Evolutionary conservation across 2,113 vertebrate genomes (phyloP), one percentile per base, ranked within the genome.

Genomic region (Asarcornis scutulata): DNA sequence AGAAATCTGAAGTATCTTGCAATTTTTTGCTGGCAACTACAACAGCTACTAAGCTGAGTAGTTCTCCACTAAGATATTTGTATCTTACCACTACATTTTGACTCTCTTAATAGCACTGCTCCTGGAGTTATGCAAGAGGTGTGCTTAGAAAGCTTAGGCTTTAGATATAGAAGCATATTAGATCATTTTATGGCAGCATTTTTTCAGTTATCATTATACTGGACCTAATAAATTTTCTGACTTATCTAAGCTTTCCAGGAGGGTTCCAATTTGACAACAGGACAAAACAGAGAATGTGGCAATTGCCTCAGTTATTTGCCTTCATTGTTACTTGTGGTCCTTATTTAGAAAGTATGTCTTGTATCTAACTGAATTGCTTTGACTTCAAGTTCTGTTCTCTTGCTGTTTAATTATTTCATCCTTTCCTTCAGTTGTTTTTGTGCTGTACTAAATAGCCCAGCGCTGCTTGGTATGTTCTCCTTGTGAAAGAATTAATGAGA

Each of bases 401-500:
- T 66, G 14, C 32, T 77, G 31, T 76, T 88, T 55, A 73, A 62
- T 83, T 88, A 86, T 74, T 86, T 50, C 16, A 69, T 74, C n/a
- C 63, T 62, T 90, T 50, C 55, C 12, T 62, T 77, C 31, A 58
- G 32, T 13, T 91, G 13, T 31, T 91, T 82, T 59, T 81, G 59
- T 82, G 15, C 50, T 69, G 29, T 69, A 72, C 40, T 36, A 50
- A 90, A 76, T 7, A 91, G 63, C n/a, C 55, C n/a, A 20, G 5
- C 83, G 64, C 46, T 60, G 48, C 27, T 77, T 78, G 18, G 17
- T 34, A 78, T 68, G 94, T 92, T 59, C 46, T 88, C 46, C 56
- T 75, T 92, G 59, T 86, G 52, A 90, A 83, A 29, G 52, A 71
- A 74, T 67, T 18, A 91, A 93, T 67, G 80, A 77, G 50, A 89